Base-by-base conservation (phyloP, 2,888 invertebrate genomes). In the Metalampra italica region DNA sequence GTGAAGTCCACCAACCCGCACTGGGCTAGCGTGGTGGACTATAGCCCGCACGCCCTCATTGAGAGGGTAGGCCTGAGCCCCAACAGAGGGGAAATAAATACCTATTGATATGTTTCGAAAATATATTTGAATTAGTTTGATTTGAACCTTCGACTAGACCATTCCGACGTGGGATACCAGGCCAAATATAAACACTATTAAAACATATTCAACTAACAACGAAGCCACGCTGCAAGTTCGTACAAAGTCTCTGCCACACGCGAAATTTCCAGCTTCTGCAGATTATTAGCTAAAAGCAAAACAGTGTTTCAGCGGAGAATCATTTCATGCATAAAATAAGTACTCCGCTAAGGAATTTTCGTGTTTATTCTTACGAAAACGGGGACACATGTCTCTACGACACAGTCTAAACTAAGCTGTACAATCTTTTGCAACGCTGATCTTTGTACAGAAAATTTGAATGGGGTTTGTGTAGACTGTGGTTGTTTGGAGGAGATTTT, bases 251-350 rank as follows among this genome's bases (percentile, higher is more conserved):
- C 34, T 11, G 11, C 3, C 2, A 11, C 34, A 3, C 7, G 7
- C 8, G 36, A 45, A 39, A 45, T 8, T 45, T 22, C 36, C 34
- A 13, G 41, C 41, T 36, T 36, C 52, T 49, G 49, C 53, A 68
- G 70, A 72, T 72, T 76, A 78, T 76, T 71, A 76, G 69, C 73
- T 82, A 79, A 82, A 74, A 82, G 81, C 75, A 72, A 80, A 82
- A 75, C 78, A 71, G 60, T 80, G 80, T 81, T 58, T 66, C 49
- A 64, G 50, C 57, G 62, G 57, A 62, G 70, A 22, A 64, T 57
- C 62, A 62, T 62, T 57, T 66, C 75, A 68, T 67, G 77, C 75
- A 75, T 74, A 69, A 73, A 78, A 75, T 74, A 73, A 68, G 62
- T 57, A 54, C 56, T 53, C 13, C 58, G 66, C 59, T 64, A 70